Evolutionary conservation across 2,113 vertebrate species (phyloP).

Genomic region (Menura novaehollandiae): DNA sequence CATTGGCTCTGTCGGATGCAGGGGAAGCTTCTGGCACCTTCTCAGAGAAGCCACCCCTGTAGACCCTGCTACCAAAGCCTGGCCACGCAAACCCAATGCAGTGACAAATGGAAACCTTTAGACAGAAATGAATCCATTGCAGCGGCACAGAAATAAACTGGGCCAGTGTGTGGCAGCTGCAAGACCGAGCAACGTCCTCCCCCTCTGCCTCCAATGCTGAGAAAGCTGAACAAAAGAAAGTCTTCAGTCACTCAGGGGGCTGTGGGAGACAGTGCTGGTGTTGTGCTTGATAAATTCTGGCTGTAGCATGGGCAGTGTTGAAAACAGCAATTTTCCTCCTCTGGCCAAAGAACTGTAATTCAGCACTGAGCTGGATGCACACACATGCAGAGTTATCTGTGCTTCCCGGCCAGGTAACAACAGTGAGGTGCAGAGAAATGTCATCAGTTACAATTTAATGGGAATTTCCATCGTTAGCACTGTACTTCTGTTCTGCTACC

Average conservation of each 20-base stretch:
- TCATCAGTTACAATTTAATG: neutral
- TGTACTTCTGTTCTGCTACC: neutral
- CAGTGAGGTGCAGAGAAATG: fast-evolving
- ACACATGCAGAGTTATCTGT: no score
- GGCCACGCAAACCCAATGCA: neutral
- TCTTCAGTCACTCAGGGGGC: fast-evolving
- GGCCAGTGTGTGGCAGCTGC: neutral
- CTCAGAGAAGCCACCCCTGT: neutral
- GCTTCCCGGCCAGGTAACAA: neutral
- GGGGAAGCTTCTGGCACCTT: neutral
- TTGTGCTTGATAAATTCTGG: no score
- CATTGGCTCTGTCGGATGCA: neutral
- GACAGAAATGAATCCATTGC: neutral
- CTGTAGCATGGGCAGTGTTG: fast-evolving
- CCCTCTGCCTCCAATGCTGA: neutral
- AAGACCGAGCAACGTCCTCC: neutral
- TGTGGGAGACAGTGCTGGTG: neutral
- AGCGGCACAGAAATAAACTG: neutral
- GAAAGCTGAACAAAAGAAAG: neutral
- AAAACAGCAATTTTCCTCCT: neutral
- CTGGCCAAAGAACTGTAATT: fast-evolving
- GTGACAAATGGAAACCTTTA: neutral
- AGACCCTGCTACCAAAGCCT: neutral
- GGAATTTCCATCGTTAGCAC: fast-evolving
- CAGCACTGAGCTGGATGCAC: neutral